Evolutionary conservation across 1,140 invertebrate species (phyloP).

Genomic region (Cryptotermes secundus): DNA sequence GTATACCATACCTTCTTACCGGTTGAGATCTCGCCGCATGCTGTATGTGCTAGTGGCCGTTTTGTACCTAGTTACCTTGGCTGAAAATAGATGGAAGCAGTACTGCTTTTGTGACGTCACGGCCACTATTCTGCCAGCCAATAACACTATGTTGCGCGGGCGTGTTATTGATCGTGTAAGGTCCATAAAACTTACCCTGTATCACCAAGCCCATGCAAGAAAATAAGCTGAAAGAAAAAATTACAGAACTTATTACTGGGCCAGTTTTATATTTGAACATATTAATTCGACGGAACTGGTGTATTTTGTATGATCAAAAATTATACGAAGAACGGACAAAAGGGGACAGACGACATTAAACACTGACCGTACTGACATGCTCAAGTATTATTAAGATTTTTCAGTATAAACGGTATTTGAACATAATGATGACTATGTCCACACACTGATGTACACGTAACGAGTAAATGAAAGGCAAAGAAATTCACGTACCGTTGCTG

Average conservation of each 20-base stretch:
- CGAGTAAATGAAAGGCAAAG: constrained; percentile 39
- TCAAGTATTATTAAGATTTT: constrained; percentile 28
- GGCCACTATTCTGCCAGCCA: too few relatives aligned
- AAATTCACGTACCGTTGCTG: constrained; percentile 66
- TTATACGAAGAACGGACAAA: neutral
- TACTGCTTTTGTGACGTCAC: too few relatives aligned
- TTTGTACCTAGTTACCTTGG: too few relatives aligned
- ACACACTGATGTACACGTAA: neutral
- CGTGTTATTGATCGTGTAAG: too few relatives aligned
- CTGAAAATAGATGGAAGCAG: too few relatives aligned
- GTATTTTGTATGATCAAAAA: neutral
- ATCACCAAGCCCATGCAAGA: constrained; percentile 67
- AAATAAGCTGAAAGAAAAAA: constrained; percentile 62
- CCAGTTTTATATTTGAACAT: neutral
- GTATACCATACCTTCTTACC: too few relatives aligned
- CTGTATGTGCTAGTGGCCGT: too few relatives aligned
- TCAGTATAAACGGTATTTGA: neutral
- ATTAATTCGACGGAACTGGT: neutral
- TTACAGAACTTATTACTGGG: constrained; percentile 36
- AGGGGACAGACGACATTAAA: neutral
- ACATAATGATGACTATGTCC: too few relatives aligned
- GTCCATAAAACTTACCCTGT: constrained; percentile 64
- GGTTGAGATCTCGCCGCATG: too few relatives aligned
- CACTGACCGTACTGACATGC: neutral
- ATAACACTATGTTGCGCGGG: too few relatives aligned